Conservation (phyloP, 1,140 invertebrate genomes). For the Leptopilina boulardi region DNA sequence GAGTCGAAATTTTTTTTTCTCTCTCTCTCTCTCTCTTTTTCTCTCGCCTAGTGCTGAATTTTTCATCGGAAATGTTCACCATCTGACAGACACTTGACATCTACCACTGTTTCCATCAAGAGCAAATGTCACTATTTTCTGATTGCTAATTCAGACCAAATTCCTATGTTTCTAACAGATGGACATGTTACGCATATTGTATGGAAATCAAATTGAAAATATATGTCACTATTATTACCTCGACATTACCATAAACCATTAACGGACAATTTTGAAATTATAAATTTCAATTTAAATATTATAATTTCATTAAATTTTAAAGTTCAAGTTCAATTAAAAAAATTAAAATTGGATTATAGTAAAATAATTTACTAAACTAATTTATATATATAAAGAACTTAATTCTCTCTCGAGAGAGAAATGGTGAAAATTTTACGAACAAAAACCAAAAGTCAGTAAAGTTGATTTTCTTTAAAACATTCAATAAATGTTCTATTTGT, state of each 20-base stretch:
- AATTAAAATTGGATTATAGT: too few species aligned
- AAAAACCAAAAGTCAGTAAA: background rate
- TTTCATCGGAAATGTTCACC: constrained; percentile 7
- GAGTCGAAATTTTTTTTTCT: background rate
- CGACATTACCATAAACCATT: background rate
- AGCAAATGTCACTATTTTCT: constrained; percentile 24
- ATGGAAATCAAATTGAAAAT: background rate
- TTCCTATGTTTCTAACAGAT: background rate
- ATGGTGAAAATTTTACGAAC: background rate
- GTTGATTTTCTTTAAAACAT: background rate
- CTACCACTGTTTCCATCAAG: constrained; percentile 6
- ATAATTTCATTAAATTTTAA: too few species aligned
- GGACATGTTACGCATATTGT: background rate
- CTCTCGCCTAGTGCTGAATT: background rate
- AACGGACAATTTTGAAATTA: background rate
- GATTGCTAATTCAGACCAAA: constrained; percentile 15
- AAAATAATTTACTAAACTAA: too few species aligned
- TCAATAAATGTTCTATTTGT: constrained; percentile 21
- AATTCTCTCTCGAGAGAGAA: background rate
- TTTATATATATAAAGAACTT: background rate
- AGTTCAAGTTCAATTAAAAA: too few species aligned
- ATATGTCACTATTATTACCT: background rate
- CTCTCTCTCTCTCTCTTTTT: background rate
- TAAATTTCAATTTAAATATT: too few species aligned
- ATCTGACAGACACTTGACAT: background rate